A percentile compares a stretch with the other conserved stretches of the same genome.
These are phyloP conservation scores for Alectura lathami DNA, from an alignment of 2,113 vertebrate genomes.

Conservation along the genomic window DNA sequence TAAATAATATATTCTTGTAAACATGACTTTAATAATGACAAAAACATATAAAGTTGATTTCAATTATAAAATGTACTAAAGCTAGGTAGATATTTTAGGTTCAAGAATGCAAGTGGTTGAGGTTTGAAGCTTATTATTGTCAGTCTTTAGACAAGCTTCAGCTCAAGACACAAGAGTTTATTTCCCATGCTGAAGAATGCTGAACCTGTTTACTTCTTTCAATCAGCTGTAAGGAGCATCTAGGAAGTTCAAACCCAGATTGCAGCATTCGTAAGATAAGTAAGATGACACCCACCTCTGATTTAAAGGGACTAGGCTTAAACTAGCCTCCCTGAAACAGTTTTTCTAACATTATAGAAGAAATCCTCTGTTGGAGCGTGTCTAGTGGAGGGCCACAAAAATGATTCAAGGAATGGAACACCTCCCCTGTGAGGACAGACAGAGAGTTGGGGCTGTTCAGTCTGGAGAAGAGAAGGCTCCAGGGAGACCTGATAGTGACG, in stretches of 20 bases:
- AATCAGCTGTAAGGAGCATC: neutral
- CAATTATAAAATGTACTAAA: conserved; percentile 24
- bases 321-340: neutral
- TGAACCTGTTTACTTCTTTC: neutral
- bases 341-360: neutral
- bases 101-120: neutral
- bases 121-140: neutral
- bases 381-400: too few species aligned
- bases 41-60: conserved; percentile 18
- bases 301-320: neutral
- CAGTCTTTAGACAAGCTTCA: neutral
- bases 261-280: neutral
- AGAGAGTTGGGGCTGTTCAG: too few species aligned
- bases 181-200: neutral
- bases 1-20: conserved; percentile 33
- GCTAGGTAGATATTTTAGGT: conserved; percentile 5
- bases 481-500: too few species aligned
- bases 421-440: too few species aligned
- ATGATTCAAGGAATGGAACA: too few species aligned
- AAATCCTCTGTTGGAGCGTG: too few species aligned
- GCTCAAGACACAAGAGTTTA: neutral
- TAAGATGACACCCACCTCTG: neutral
- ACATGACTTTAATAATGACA: conserved; percentile 1
- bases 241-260: neutral
- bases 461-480: too few species aligned